Percentiles rank a stretch among this genome's conserved stretches.
These are phyloP conservation scores for Auanema sp. DNA, from an alignment of 2,888 invertebrate genomes.

Conservation along the genomic window DNA sequence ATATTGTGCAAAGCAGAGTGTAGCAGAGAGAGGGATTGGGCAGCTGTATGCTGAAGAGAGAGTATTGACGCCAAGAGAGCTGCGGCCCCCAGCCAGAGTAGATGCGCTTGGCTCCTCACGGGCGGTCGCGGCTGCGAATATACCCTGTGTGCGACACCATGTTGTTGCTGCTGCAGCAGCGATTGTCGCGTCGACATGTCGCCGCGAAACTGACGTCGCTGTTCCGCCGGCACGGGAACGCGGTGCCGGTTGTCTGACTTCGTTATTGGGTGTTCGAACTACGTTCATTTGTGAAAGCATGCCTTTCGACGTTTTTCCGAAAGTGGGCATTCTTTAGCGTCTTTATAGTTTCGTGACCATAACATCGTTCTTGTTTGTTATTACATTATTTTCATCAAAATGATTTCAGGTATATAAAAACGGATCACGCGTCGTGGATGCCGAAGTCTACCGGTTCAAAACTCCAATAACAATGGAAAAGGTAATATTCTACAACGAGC, in stretches of 20 bases:
- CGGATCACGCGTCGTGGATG: conserved; percentile 80
- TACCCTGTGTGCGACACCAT: not conserved
- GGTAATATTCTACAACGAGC: conserved; percentile 51
- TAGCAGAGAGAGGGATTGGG: conserved; percentile 11
- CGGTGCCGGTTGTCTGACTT: not conserved
- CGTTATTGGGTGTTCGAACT: too few species aligned
- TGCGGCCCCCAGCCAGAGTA: not conserved
- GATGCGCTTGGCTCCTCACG: not conserved
- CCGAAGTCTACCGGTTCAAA: conserved; percentile 85
- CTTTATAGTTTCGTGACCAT: not conserved
- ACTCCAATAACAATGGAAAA: conserved; percentile 68
- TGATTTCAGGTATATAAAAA: conserved; percentile 74
- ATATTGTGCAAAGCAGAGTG: conserved; percentile 16
- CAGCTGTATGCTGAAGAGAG: not conserved
- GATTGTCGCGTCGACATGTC: conserved; percentile 2
- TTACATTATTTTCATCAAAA: conserved; percentile 9
- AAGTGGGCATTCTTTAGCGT: not conserved
- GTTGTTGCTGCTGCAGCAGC: not conserved
- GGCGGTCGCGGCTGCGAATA: conserved; percentile 6
- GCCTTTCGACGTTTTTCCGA: not conserved
- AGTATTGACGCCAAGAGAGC: conserved; percentile 1
- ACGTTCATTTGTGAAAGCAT: too few species aligned
- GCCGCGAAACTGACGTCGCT: conserved; percentile 2
- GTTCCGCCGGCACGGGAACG: conserved; percentile 8
- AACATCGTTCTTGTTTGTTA: not conserved